Conservation (phyloP, 1,140 invertebrate genomes). For the Panagrolaimus sp. region DNA sequence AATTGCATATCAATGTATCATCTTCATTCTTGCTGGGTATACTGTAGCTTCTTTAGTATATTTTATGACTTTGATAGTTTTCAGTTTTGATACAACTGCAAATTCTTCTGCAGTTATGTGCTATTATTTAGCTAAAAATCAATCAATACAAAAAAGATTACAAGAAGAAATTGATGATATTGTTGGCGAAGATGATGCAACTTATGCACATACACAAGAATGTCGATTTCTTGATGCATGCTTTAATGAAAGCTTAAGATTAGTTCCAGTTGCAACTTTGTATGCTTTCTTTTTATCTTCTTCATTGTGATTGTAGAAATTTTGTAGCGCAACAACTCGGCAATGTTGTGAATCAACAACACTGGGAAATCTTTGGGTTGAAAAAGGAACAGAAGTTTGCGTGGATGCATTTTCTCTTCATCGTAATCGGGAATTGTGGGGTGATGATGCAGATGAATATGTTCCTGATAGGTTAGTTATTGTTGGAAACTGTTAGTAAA, state of each 20-base stretch:
- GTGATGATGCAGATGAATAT: constrained; percentile 40
- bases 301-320: too few species aligned
- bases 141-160: constrained; percentile 44
- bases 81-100: constrained; percentile 52
- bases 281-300: too few species aligned
- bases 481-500: too few species aligned
- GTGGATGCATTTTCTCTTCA: constrained; percentile 59
- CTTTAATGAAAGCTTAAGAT: too few species aligned
- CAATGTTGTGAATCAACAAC: constrained; percentile 43
- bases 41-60: too few species aligned
- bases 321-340: constrained; percentile 38
- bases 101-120: constrained; percentile 34
- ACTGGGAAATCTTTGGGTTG: constrained; percentile 52
- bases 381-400: constrained; percentile 55
- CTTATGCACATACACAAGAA: too few species aligned
- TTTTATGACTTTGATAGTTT: too few species aligned
- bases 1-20: too few species aligned
- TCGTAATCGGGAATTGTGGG: constrained; percentile 58
- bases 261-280: too few species aligned
- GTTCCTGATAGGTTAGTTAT: too few species aligned
- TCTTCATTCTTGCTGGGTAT: too few species aligned
- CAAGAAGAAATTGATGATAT: constrained; percentile 34
- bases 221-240: too few species aligned
- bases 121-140: constrained; percentile 48
- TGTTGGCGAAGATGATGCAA: constrained; percentile 16